A percentile compares a stretch with the other conserved stretches of the same genome.
Evolutionary conservation across 2,797 vertebrate genomes (phyloP).

Genomic region (Darevskia mixta): DNA sequence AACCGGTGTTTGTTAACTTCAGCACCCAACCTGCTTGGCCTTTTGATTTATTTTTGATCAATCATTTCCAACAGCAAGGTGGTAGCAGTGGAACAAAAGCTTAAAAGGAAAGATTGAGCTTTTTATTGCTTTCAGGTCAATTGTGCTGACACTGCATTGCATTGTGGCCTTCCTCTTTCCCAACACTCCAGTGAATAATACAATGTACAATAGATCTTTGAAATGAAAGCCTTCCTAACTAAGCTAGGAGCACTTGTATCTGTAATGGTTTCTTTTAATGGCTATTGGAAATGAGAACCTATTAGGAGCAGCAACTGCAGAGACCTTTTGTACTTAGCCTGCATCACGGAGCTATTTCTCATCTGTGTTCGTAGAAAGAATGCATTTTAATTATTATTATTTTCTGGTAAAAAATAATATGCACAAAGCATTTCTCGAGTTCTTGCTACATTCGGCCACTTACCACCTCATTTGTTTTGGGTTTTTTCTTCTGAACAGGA

Average conservation of each 20-base stretch:
- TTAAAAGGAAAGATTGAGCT: slow-evolving; percentile 50
- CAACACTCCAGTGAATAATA: slow-evolving; percentile 13
- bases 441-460: neutral
- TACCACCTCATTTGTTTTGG: neutral
- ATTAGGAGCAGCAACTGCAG: slow-evolving; percentile 6
- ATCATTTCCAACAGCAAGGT: slow-evolving; percentile 51
- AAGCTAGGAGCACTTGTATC: slow-evolving; percentile 34
- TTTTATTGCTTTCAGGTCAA: slow-evolving; percentile 41
- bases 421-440: neutral
- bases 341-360: slow-evolving; percentile 25
- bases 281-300: slow-evolving; percentile 41
- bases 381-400: slow-evolving; percentile 27
- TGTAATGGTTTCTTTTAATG: slow-evolving; percentile 28
- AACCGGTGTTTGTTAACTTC: slow-evolving; percentile 21
- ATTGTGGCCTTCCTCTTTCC: slow-evolving; percentile 9
- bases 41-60: slow-evolving; percentile 54
- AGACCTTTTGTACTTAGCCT: slow-evolving; percentile 17
- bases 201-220: neutral
- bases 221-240: slow-evolving; percentile 21
- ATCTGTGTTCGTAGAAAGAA: slow-evolving; percentile 17
- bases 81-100: slow-evolving; percentile 37
- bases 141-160: slow-evolving; percentile 18
- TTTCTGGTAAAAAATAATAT: neutral
- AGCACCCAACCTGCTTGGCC: slow-evolving; percentile 11
- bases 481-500: slow-evolving; percentile 5